Percentiles rank a stretch among this genome's conserved stretches.
phyloP scores from a whole-genome alignment of 2,888 invertebrate genomes.

The Bhutanitis thaidina region DNA sequence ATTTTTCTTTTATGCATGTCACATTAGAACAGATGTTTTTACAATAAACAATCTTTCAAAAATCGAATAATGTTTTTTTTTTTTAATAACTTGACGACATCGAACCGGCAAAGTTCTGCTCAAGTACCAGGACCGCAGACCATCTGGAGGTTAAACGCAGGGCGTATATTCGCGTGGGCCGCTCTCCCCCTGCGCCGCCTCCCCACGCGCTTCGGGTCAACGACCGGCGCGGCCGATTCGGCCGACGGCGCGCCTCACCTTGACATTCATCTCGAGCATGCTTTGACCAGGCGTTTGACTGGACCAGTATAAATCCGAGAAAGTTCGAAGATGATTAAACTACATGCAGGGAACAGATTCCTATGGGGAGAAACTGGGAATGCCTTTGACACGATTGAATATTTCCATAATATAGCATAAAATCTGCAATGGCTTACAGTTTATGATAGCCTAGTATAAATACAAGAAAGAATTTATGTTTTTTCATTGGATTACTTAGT shows the following conservation, averaged over 20 bases:
- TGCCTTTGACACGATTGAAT: not conserved
- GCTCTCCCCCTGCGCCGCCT: constrained; percentile 46
- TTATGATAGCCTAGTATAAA: too few relatives aligned
- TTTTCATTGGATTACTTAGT: too few relatives aligned
- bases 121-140: constrained; percentile 65
- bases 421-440: too few relatives aligned
- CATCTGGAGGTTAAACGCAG: constrained; percentile 62
- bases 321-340: not conserved
- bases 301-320: constrained; percentile 56
- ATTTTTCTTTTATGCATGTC: too few relatives aligned
- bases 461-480: too few relatives aligned
- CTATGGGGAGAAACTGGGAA: not conserved
- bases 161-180: constrained; percentile 76
- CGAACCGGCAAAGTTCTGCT: constrained; percentile 29
- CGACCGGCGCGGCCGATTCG: constrained; percentile 73
- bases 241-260: constrained; percentile 77
- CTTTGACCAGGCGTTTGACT: constrained; percentile 70
- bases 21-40: too few relatives aligned
- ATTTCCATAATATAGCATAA: too few relatives aligned
- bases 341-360: not conserved
- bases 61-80: not conserved
- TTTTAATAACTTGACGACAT: constrained; percentile 14
- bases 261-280: constrained; percentile 78
- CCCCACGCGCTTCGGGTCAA: constrained; percentile 53
- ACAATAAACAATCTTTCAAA: not conserved